Conservation (phyloP, 2,888 invertebrate genomes). For the Polydrusus tereticollis region DNA sequence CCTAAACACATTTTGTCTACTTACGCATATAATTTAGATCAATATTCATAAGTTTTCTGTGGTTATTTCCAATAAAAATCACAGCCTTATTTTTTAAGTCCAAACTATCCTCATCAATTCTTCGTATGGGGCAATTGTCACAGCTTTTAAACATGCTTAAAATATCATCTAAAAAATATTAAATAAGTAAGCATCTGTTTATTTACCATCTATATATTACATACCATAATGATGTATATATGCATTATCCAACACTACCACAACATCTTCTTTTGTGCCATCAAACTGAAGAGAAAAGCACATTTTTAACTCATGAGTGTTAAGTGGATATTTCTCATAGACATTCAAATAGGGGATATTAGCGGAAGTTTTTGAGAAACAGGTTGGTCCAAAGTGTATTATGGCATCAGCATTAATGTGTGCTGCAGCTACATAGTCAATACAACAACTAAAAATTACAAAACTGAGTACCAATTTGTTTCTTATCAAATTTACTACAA, state of each 20-base stretch:
- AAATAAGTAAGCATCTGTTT: no score
- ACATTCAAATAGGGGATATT: constrained; percentile 84
- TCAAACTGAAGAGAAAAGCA: not conserved
- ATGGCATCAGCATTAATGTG: constrained; percentile 89
- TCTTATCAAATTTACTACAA: no score
- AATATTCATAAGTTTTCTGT: constrained; percentile 70
- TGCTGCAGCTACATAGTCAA: constrained; percentile 90
- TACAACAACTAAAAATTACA: constrained; percentile 80
- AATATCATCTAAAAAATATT: constrained; percentile 41
- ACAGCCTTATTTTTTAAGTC: constrained; percentile 64
- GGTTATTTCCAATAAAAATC: constrained; percentile 71
- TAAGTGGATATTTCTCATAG: constrained; percentile 74
- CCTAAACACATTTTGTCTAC: constrained; percentile 5
- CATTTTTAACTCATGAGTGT: constrained; percentile 64
- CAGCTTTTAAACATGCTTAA: constrained; percentile 33
- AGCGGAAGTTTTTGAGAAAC: constrained; percentile 79
- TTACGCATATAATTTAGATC: constrained; percentile 58
- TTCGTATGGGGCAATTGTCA: constrained; percentile 42
- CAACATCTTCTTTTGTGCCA: constrained; percentile 61
- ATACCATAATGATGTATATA: constrained; percentile 75
- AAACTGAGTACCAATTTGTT: not conserved
- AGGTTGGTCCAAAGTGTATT: constrained; percentile 92
- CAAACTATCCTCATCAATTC: constrained; percentile 51
- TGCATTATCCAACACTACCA: constrained; percentile 78
- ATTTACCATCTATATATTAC: constrained; percentile 3